A percentile compares a stretch with the other conserved stretches of the same genome.
Conservation (phyloP, 2,113 vertebrate genomes). For the Pagrus major region DNA sequence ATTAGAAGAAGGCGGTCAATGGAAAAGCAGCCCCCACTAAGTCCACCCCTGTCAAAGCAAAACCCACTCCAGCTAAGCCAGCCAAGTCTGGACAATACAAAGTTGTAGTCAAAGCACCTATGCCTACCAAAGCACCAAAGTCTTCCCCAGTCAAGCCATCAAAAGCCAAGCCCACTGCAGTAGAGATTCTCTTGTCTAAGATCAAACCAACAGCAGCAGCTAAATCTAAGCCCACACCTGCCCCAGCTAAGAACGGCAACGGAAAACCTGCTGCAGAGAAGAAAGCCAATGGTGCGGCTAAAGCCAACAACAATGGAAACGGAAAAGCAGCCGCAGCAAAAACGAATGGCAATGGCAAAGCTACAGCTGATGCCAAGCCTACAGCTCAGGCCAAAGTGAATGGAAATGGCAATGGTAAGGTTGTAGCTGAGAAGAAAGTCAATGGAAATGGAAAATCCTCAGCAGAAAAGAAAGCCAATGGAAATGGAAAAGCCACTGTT, state of each 20-base stretch:
- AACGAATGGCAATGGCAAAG: constrained; percentile 56
- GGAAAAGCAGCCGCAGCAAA: constrained; percentile 56
- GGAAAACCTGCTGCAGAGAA: constrained; percentile 66
- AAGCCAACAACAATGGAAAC: constrained; percentile 57
- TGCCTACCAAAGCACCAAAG: constrained; percentile 72
- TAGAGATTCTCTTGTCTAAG: constrained; percentile 73
- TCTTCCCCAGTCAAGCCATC: constrained; percentile 57
- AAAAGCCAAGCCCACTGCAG: constrained; percentile 74
- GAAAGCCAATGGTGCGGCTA: constrained; percentile 64
- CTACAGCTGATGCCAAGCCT: constrained; percentile 60
- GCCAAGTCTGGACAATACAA: constrained; percentile 65
- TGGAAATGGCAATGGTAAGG: constrained; percentile 75
- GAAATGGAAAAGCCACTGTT: constrained; percentile 63
- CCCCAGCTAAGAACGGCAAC: constrained; percentile 60
- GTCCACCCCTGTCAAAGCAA: constrained; percentile 66
- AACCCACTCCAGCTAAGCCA: constrained; percentile 70
- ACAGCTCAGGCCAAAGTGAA: constrained; percentile 70
- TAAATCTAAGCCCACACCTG: constrained; percentile 69
- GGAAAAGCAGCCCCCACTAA: constrained; percentile 75
- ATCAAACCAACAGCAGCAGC: constrained; percentile 73
- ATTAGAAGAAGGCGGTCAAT: constrained; percentile 78
- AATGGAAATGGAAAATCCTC: constrained; percentile 63
- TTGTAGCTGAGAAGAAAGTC: constrained; percentile 63
- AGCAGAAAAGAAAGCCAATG: constrained; percentile 62
- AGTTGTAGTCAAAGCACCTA: constrained; percentile 72